phyloP scores from a whole-genome alignment of 1,140 invertebrate species.

The Belonocnema kinseyi region DNA sequence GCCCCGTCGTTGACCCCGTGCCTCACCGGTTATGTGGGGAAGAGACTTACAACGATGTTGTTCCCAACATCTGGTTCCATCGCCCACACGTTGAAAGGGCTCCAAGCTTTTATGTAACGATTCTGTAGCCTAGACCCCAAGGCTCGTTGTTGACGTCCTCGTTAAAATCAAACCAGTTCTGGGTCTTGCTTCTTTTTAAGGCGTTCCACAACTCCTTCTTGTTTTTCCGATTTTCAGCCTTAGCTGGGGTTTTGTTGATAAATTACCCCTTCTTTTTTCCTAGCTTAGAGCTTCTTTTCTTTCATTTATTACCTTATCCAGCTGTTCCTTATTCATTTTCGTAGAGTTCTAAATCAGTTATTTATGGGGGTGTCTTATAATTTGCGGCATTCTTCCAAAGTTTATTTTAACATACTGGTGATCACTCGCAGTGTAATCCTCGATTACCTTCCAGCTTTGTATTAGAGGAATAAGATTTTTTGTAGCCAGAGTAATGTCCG shows the following conservation, averaged over 20 bases:
- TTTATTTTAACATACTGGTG: too few species aligned
- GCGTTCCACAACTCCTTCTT: background rate
- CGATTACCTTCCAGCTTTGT: background rate
- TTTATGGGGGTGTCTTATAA: background rate
- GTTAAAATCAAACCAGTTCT: slow-evolving; percentile 45
- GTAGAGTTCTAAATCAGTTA: too few species aligned
- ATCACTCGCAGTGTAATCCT: too few species aligned
- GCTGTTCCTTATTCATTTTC: too few species aligned
- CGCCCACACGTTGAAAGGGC: too few species aligned
- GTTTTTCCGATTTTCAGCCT: background rate
- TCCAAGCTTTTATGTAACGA: slow-evolving; percentile 41
- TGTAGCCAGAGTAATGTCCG: background rate
- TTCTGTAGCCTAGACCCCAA: slow-evolving; percentile 13
- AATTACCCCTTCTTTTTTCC: too few species aligned
- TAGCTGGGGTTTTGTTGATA: too few species aligned
- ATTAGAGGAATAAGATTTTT: too few species aligned
- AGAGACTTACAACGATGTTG: slow-evolving; percentile 42
- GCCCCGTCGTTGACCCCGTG: too few species aligned
- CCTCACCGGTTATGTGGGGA: slow-evolving; percentile 38
- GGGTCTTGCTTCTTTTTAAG: slow-evolving; percentile 47
- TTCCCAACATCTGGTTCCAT: background rate
- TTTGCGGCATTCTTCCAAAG: background rate
- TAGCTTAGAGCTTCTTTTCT: too few species aligned
- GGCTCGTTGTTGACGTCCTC: background rate
- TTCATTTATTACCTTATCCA: too few species aligned